These are phyloP conservation scores for Euphysa ruthae DNA, from an alignment of 30 jellyfish, hydroid and myxozoan genomes.

Conservation along the genomic window DNA sequence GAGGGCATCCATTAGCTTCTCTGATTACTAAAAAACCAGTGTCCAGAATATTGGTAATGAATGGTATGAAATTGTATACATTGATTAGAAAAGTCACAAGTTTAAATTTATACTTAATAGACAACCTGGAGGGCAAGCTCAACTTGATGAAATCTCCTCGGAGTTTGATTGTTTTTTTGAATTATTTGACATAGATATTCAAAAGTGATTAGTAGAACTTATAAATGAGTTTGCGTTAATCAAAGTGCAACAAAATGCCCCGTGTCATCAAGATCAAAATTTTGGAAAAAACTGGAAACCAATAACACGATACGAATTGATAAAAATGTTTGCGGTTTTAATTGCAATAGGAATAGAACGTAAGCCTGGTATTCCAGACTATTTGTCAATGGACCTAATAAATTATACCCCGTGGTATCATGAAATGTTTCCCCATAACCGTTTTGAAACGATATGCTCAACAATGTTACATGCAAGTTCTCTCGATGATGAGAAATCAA, in stretches of 20 bases:
- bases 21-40: too few species aligned
- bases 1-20: too few species aligned
- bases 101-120: not conserved
- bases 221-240: constrained; percentile 5
- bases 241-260: not conserved
- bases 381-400: constrained; percentile 3
- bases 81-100: too few species aligned
- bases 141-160: not conserved
- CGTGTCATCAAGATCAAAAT: not conserved
- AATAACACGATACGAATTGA: not conserved
- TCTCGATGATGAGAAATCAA: not conserved
- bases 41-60: too few species aligned
- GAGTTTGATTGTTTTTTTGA: not conserved
- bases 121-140: not conserved
- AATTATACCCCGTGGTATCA: constrained; percentile 13
- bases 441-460: constrained; percentile 22
- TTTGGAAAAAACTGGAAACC: too few species aligned
- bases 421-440: constrained; percentile 8
- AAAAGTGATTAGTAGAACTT: not conserved
- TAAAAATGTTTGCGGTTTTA: not conserved
- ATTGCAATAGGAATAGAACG: constrained; percentile 25
- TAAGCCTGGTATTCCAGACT: constrained; percentile 8
- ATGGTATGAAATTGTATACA: too few species aligned
- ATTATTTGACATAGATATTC: not conserved
- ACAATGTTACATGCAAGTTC: constrained; percentile 20